Evolutionary conservation across 23 tunicate genomes (phyloP).

Genomic region (Halocynthia roretzi): DNA sequence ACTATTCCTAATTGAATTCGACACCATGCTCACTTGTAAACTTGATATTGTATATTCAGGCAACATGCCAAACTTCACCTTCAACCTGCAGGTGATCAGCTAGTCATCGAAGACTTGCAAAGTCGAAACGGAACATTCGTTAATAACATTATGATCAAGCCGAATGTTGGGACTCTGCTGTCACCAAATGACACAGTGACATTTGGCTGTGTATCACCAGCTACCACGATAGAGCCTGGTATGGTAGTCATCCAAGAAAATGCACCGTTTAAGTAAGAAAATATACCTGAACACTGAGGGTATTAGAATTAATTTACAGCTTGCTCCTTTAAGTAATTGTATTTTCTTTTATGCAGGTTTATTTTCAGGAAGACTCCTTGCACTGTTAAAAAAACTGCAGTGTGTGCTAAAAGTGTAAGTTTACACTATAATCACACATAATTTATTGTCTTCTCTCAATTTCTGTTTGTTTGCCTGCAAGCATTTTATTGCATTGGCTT

Average conservation of each 20-base stretch:
- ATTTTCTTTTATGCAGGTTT: no score
- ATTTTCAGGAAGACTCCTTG: no score
- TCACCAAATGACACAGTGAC: constrained; percentile 38
- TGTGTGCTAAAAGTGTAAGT: no score
- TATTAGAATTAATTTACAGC: no score
- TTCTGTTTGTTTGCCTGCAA: no score
- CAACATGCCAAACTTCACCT: constrained; percentile 10
- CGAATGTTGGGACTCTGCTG: constrained; percentile 22
- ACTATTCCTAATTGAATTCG: neutral
- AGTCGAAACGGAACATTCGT: constrained; percentile 65
- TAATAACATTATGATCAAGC: constrained; percentile 52
- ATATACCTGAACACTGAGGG: neutral
- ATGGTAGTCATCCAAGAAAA: constrained; percentile 9
- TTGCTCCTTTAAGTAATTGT: no score
- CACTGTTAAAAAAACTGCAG: no score
- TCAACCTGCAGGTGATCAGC: neutral
- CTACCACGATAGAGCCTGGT: constrained; percentile 27
- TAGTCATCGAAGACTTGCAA: constrained; percentile 39
- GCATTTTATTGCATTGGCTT: no score
- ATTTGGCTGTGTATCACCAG: constrained; percentile 51
- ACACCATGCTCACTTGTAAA: neutral
- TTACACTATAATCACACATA: no score
- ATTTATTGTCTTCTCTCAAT: no score
- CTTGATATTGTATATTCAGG: neutral
- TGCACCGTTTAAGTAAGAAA: constrained; percentile 39